Percentiles rank a stretch among this genome's conserved stretches.
phyloP scores from a whole-genome alignment of 2,888 invertebrate genomes.

The Hyposoter didymator region DNA sequence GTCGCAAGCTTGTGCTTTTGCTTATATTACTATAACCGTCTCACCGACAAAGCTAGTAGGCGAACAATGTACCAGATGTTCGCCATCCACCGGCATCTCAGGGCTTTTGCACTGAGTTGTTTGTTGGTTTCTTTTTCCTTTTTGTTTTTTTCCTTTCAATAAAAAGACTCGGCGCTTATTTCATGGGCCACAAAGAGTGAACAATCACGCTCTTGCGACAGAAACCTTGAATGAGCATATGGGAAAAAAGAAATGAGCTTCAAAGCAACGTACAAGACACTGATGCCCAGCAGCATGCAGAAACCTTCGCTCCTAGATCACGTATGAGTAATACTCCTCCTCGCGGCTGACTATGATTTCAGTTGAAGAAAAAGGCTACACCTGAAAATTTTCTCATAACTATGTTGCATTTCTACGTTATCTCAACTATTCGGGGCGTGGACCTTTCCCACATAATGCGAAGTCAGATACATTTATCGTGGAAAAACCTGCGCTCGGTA shows the following conservation, averaged over 20 bases:
- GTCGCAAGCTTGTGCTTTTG: slow-evolving; percentile 65
- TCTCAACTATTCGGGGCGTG: neutral
- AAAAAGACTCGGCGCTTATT: slow-evolving; percentile 44
- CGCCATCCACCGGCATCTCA: slow-evolving; percentile 45
- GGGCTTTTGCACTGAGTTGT: slow-evolving; percentile 42
- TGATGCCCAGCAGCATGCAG: neutral
- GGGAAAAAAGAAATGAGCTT: slow-evolving; percentile 7
- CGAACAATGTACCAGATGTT: slow-evolving; percentile 67
- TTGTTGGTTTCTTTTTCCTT: slow-evolving; percentile 22
- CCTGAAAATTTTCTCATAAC: neutral
- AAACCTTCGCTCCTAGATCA: neutral
- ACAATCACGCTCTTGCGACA: slow-evolving; percentile 25
- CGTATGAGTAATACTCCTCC: neutral
- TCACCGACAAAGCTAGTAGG: slow-evolving; percentile 63
- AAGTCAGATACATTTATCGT: slow-evolving; percentile 45
- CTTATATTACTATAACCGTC: slow-evolving; percentile 51
- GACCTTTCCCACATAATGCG: slow-evolving; percentile 38
- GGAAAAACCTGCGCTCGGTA: slow-evolving; percentile 21
- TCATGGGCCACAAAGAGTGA: slow-evolving; percentile 23
- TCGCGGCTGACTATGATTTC: neutral
- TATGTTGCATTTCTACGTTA: neutral
- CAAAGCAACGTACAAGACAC: neutral
- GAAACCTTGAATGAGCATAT: slow-evolving; percentile 18
- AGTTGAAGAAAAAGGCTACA: neutral
- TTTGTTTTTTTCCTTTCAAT: slow-evolving; percentile 41